phyloP scores from a whole-genome alignment of 2,113 vertebrate species.

The Perognathus longimembris region DNA sequence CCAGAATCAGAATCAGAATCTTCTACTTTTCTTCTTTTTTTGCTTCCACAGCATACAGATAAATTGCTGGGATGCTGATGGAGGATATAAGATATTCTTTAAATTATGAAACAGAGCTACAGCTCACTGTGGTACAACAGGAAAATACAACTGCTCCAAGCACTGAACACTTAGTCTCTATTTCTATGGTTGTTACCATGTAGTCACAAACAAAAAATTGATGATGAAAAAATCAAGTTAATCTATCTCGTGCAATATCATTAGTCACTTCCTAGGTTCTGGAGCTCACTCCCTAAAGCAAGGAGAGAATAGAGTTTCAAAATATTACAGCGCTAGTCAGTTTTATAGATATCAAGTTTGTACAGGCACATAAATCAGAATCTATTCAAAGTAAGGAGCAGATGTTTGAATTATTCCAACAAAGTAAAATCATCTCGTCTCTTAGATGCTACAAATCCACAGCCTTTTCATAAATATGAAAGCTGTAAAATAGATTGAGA shows the following conservation, averaged over 20 bases:
- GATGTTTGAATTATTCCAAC: conserved; percentile 79
- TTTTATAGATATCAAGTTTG: conserved; percentile 78
- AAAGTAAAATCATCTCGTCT: conserved; percentile 78
- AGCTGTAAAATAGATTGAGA: conserved; percentile 53
- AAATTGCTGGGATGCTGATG: conserved; percentile 41
- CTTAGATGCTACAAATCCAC: conserved; percentile 62
- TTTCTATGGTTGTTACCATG: conserved; percentile 75
- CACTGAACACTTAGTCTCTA: conserved; percentile 65
- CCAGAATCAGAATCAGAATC: conserved; percentile 32
- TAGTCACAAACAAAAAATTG: conserved; percentile 77
- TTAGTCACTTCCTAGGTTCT: conserved; percentile 81
- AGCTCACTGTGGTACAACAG: background rate
- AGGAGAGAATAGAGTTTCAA: conserved; percentile 75
- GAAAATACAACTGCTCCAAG: conserved; percentile 55
- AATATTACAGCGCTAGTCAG: conserved; percentile 66
- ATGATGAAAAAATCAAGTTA: conserved; percentile 81
- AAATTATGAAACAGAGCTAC: background rate
- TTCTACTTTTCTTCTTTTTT: conserved; percentile 35
- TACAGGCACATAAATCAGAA: conserved; percentile 82
- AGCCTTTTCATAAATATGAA: conserved; percentile 69
- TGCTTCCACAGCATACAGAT: background rate
- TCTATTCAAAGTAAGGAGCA: conserved; percentile 80
- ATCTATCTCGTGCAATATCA: conserved; percentile 77
- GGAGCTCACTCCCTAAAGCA: conserved; percentile 77
- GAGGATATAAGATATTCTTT: background rate